Base-by-base conservation (phyloP, 30 jellyfish, hydroid and myxozoan genomes). In the Euphysa ruthae region DNA sequence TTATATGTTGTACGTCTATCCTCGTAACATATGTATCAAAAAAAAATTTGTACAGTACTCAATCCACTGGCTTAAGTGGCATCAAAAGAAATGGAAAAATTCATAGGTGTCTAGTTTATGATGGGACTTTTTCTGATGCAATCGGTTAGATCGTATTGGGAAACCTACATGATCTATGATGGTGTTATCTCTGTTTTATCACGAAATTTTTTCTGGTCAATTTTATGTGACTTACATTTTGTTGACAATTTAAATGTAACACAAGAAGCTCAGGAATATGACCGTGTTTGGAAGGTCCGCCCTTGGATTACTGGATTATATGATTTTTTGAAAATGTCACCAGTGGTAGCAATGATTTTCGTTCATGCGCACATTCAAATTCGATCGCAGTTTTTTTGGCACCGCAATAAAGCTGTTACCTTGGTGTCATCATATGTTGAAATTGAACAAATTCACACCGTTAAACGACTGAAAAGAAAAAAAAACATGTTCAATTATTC, bases 81-180 rank as follows among this genome's bases (percentile, higher is more conserved):
- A 12, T 3, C 5, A 6, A 54, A 71, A 35, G 83, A 58, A 22
- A 31, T 24, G 10, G 85, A 73, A 49, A 61, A 73, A 27, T 43
- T 56, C 4, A 4, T 73, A 43, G 79, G 85, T 23, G 49, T 73
- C 5, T 73, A 21, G 30, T 60, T 73, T 32, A 28, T 35, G 4
- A 58, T 73, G 85, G 85, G 79, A 15, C 77, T 73, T 34, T 79
- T 73, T 0, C 0, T 32, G 1, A 57, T 73, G 83, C 79, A 79
- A 14, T 43, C 69, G n/a, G n/a, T 28, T 0, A 35, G 85, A 20
- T 52, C 55, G 2, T 58, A 73, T 29, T 60, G 85, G 83, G 85
- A 73, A 25, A 58, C 73, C 8, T 68, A 57, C 25, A 60, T 28
- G 49, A 15, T n/a, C 61, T 73, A 73, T 43, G 52, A 66, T 57